Evolutionary conservation across 1,140 invertebrate species (phyloP), one percentile per base, ranked within the genome.

Genomic region (Drosophila navojoa): DNA sequence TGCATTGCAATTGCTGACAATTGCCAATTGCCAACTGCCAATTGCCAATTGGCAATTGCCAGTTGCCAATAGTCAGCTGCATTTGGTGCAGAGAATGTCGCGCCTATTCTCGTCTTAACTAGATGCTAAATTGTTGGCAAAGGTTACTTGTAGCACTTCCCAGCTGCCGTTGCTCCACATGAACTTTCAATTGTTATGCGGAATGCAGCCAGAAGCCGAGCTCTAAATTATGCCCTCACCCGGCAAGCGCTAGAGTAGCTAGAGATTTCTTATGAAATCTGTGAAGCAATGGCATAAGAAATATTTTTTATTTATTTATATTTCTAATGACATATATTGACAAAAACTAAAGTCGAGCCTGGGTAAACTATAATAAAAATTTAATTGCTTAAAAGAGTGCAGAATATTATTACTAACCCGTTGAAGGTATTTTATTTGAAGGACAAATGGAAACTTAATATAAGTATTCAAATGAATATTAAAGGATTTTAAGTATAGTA

Each of bases 21-120:
- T 45, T 45, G 42, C n/a, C 61, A 67, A 64, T 57, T 54, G 49
- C 57, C 76, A 50, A 72, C 16, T 71, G 79, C 35, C 52, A 44
- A 54, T 15, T 27, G 53, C 10, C 27, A 27, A 4, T 27, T 19
- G 19, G 19, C 16, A 19, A 19, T 9, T 38, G 60, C 11, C 55
- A 60, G 49, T 57, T 40, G 62, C 63, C 62, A 70, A 66, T 66
- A 68, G 63, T 13, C 66, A 58, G 53, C 59, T 74, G 58, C 57
- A 62, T 74, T 69, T 74, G 71, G 57, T 61, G 59, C 57, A 62
- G 63, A 38, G 71, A 73, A 73, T 73, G 71, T 73, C 64, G 64
- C 71, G 71, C 66, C 71, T 73, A 55, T 55, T 55, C 35, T 52
- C 45, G 13, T 9, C 40, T 58, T 61, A 73, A 61, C 35, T 50